phyloP scores from a whole-genome alignment of 2,888 invertebrate genomes.

The Conchocele bisecta region DNA sequence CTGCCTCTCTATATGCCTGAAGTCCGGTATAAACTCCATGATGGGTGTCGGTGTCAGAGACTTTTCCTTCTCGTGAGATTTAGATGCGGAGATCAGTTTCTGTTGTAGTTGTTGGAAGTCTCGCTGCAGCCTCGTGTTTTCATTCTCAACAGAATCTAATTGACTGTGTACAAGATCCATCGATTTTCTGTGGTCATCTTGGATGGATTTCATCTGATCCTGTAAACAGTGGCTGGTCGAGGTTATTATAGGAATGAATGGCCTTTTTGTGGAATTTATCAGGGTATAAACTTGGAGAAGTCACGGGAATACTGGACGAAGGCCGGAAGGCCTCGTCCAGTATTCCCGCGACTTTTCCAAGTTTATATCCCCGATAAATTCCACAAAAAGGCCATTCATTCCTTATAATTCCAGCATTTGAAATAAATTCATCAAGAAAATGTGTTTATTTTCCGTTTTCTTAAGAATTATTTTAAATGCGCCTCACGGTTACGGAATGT shows the following conservation, averaged over 20 bases:
- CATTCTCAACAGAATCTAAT: conserved; percentile 81
- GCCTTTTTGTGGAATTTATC: background rate
- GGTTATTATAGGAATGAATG: too few species aligned
- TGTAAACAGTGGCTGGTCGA: conserved; percentile 56
- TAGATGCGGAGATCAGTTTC: conserved; percentile 25
- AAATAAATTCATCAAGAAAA: too few species aligned
- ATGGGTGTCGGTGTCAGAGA: conserved; percentile 59
- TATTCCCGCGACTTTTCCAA: too few species aligned
- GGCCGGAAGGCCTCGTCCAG: too few species aligned
- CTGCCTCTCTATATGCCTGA: conserved; percentile 74
- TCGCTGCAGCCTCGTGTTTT: conserved; percentile 78
- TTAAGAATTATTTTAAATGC: too few species aligned
- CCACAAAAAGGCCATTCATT: too few species aligned
- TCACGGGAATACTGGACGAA: too few species aligned
- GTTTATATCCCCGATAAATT: too few species aligned
- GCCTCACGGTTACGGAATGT: too few species aligned
- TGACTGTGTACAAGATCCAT: conserved; percentile 82
- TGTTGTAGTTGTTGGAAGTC: conserved; percentile 70
- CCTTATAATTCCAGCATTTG: too few species aligned
- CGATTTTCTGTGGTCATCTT: conserved; percentile 81
- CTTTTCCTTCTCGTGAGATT: conserved; percentile 48
- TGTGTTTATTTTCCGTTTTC: too few species aligned
- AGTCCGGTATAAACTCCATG: conserved; percentile 70
- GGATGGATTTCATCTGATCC: conserved; percentile 83
- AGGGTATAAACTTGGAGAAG: too few species aligned